phyloP scores from a whole-genome alignment of 2,888 invertebrate genomes.

The Drosophila demipolita region DNA sequence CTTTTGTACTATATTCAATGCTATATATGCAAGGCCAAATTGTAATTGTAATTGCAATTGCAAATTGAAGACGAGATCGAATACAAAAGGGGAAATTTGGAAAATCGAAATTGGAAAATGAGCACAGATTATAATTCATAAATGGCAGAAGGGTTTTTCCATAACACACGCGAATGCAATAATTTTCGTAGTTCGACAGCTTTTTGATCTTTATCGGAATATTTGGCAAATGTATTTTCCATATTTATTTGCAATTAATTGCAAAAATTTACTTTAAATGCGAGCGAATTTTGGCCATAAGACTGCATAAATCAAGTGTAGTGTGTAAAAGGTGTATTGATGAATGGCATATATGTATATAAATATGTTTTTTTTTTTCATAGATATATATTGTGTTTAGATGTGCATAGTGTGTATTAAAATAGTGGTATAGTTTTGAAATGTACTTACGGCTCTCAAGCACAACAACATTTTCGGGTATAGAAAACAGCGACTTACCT shows the following conservation, averaged over 20 bases:
- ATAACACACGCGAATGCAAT: slow-evolving; percentile 43
- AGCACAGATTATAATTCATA: slow-evolving; percentile 41
- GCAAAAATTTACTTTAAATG: slow-evolving; percentile 6
- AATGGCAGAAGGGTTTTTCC: slow-evolving; percentile 47
- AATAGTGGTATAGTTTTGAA: slow-evolving; percentile 65
- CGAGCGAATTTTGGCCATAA: slow-evolving; percentile 22
- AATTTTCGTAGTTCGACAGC: slow-evolving; percentile 20
- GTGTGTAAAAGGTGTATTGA: not conserved
- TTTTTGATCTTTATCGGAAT: slow-evolving; percentile 62
- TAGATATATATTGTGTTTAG: not conserved
- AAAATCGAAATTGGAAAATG: slow-evolving; percentile 47
- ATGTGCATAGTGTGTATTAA: slow-evolving; percentile 25
- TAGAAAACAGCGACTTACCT: slow-evolving; percentile 81
- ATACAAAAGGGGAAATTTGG: slow-evolving; percentile 12
- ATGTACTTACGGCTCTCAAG: slow-evolving; percentile 80
- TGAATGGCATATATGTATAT: slow-evolving; percentile 19
- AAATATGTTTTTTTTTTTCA: not conserved
- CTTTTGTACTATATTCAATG: not conserved
- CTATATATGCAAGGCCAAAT: slow-evolving; percentile 3
- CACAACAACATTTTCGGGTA: slow-evolving; percentile 81
- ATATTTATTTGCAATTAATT: slow-evolving; percentile 9
- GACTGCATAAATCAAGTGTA: slow-evolving; percentile 20
- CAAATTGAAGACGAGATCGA: slow-evolving; percentile 55
- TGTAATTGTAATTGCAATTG: slow-evolving; percentile 54
- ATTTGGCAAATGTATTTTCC: slow-evolving; percentile 15